These are phyloP conservation scores for Danio aesculapii DNA, from an alignment of 2,797 vertebrate genomes.

Conservation along the genomic window DNA sequence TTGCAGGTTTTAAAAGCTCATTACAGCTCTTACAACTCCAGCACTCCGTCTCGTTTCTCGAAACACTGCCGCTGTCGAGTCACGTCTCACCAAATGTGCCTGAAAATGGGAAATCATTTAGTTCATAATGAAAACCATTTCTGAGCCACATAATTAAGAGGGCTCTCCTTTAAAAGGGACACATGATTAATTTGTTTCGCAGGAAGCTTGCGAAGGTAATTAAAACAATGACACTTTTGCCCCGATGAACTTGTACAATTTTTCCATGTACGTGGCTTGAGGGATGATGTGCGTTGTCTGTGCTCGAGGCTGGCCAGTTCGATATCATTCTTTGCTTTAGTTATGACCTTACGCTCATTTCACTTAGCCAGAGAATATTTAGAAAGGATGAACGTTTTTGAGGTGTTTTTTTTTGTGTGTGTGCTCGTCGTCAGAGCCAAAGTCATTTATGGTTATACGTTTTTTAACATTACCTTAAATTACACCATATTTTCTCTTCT, in stretches of 20 bases:
- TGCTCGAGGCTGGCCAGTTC: constrained; percentile 6
- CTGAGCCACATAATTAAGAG: constrained; percentile 61
- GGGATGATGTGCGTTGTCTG: constrained; percentile 37
- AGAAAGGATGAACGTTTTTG: constrained; percentile 37
- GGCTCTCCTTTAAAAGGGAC: constrained; percentile 53
- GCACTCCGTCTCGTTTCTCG: background rate
- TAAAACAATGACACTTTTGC: constrained; percentile 63
- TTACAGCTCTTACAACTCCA: constrained; percentile 1
- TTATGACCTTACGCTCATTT: constrained; percentile 49
- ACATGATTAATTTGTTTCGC: constrained; percentile 63
- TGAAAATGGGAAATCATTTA: constrained; percentile 62
- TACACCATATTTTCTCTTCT: constrained; percentile 18
- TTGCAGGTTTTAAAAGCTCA: constrained; percentile 26
- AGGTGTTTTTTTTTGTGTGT: background rate
- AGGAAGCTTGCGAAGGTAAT: constrained; percentile 57
- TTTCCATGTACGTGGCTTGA: constrained; percentile 46
- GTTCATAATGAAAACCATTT: constrained; percentile 65
- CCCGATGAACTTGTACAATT: constrained; percentile 49
- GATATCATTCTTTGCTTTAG: constrained; percentile 46
- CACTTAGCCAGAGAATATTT: constrained; percentile 49
- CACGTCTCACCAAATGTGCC: constrained; percentile 47
- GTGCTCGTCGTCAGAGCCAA: constrained; percentile 38
- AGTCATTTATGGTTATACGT: constrained; percentile 41
- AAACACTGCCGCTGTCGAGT: constrained; percentile 30
- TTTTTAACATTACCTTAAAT: constrained; percentile 21